Conservation (phyloP, 2,797 vertebrate species). For the Acanthurus leucopareius region DNA sequence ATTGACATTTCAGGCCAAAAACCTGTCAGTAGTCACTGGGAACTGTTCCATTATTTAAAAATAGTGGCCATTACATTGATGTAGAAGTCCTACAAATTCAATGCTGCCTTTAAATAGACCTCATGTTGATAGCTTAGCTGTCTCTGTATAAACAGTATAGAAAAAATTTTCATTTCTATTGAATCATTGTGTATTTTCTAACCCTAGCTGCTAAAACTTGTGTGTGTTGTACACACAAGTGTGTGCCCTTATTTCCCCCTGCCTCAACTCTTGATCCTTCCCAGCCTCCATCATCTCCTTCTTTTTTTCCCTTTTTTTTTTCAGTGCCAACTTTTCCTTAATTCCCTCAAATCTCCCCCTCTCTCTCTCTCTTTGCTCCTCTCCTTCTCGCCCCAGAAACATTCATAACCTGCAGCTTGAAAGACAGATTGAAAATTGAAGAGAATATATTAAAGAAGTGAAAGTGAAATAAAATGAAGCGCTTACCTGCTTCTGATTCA, state of each 20-base stretch:
- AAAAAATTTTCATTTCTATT: background rate
- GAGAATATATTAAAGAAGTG: constrained; percentile 7
- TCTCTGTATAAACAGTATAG: background rate
- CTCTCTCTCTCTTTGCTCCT: background rate
- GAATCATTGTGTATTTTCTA: background rate
- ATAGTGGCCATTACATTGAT: constrained; percentile 18
- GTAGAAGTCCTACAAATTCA: constrained; percentile 16
- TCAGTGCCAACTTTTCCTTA: constrained; percentile 37
- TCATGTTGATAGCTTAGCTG: background rate
- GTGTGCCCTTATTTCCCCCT: background rate
- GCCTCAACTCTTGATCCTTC: constrained; percentile 18
- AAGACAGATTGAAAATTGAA: constrained; percentile 20
- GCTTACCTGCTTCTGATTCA: constrained; percentile 16
- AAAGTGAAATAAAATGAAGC: constrained; percentile 9
- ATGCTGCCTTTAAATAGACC: background rate
- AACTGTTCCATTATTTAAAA: too few relatives aligned
- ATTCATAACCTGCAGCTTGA: constrained; percentile 45
- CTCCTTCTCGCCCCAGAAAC: background rate
- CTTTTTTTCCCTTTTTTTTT: constrained; percentile 25
- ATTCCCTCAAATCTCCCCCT: constrained; percentile 38
- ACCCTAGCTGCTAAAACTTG: background rate
- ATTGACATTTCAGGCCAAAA: too few relatives aligned
- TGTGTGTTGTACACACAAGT: background rate
- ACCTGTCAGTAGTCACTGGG: too few relatives aligned
- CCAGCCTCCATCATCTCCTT: constrained; percentile 18